A percentile compares a stretch with the other conserved stretches of the same genome.
Evolutionary conservation across 23 tunicate species (phyloP).

Genomic region (Halocynthia roretzi): DNA sequence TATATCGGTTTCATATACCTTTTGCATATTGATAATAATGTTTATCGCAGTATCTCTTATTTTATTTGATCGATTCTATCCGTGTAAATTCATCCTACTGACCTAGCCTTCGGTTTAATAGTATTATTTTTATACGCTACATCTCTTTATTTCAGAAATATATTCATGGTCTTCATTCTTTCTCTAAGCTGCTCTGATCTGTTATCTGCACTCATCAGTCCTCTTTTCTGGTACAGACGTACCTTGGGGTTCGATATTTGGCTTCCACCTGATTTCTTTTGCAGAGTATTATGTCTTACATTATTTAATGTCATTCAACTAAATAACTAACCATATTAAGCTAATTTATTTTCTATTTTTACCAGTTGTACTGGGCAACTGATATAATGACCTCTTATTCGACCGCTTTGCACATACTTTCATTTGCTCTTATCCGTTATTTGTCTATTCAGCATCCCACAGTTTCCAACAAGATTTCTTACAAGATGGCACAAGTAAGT

Average conservation of each 20-base stretch:
- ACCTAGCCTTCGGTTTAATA: background rate
- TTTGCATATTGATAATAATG: too few species aligned
- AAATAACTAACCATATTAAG: background rate
- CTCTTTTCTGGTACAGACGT: constrained; percentile 35
- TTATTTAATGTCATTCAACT: background rate
- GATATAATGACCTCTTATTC: constrained; percentile 55
- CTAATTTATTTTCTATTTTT: constrained; percentile 6
- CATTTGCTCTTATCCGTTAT: constrained; percentile 50
- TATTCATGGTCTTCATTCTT: constrained; percentile 14
- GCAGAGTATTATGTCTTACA: constrained; percentile 21
- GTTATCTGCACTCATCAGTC: constrained; percentile 28
- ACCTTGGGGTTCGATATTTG: constrained; percentile 43
- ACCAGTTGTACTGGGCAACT: constrained; percentile 53
- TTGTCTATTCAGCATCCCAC: constrained; percentile 37
- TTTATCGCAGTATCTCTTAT: too few species aligned
- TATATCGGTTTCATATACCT: too few species aligned
- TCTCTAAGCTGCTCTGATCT: constrained; percentile 39
- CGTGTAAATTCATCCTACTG: too few species aligned
- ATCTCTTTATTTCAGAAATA: constrained; percentile 5
- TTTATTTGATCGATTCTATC: too few species aligned
- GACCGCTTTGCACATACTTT: constrained; percentile 61
- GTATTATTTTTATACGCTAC: background rate
- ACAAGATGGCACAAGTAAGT: constrained; percentile 35
- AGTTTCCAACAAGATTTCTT: constrained; percentile 19
- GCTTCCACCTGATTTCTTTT: constrained; percentile 26